Percentiles rank a stretch among this genome's conserved stretches.
Evolutionary conservation across 1,140 invertebrate genomes (phyloP).

Genomic region (Heliothis virescens): DNA sequence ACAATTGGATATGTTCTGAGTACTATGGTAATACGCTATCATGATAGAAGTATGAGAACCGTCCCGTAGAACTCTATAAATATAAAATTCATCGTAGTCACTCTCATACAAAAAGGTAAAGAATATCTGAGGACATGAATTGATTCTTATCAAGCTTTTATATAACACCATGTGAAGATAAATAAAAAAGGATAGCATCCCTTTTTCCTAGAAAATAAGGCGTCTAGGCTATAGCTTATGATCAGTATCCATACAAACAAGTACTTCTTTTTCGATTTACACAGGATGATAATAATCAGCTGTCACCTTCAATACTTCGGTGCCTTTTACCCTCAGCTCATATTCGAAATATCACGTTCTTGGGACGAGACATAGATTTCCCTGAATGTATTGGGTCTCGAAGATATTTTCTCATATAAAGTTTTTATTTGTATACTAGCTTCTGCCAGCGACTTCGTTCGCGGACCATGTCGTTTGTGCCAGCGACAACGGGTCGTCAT

Average conservation of each 20-base stretch:
- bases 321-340: neutral
- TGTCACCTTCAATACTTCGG: constrained; percentile 17
- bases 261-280: constrained; percentile 6
- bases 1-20: too few species aligned
- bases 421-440: constrained; percentile 2
- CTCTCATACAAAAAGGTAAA: too few species aligned
- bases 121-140: neutral
- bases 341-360: constrained; percentile 25
- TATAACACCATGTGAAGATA: neutral
- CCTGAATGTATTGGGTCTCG: neutral
- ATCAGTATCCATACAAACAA: constrained; percentile 20
- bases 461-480: too few species aligned
- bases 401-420: constrained; percentile 6
- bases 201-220: neutral
- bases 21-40: too few species aligned
- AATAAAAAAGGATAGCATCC: neutral
- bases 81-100: too few species aligned
- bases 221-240: neutral
- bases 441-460: too few species aligned
- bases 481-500: too few species aligned
- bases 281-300: neutral
- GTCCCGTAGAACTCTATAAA: too few species aligned
- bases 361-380: neutral
- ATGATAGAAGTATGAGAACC: too few species aligned
- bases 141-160: neutral